Base-by-base conservation (phyloP, 2,797 vertebrate species). In the Lepidocolaptes lacrymiger region DNA sequence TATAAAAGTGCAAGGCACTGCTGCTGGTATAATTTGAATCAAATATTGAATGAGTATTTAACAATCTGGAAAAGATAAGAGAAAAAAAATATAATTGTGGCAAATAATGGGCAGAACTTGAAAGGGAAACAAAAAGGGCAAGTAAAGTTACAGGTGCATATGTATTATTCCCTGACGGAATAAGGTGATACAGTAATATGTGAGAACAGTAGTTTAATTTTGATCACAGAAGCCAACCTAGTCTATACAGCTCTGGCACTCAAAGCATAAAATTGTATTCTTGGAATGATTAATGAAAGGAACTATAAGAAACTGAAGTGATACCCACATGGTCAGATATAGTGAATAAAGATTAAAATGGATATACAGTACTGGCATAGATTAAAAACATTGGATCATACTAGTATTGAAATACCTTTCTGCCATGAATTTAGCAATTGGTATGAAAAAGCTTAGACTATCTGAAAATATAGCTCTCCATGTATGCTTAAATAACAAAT, bases 61-160 rank as follows among this genome's bases (percentile, higher is more conserved):
- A 91, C 51, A 91, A 51, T 58, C 27, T 85, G 78, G 76, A 83
- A 93, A 94, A 92, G 36, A 87, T 58, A 46, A 93, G 34, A 77
- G 43, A 71, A 85, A 73, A 66, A 66, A 92, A 94, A 91, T 89
- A 71, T 41, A 92, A 78, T 80, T 91, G 62, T 49, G 36, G 18
- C 32, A 86, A 66, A 91, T 67, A 93, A 92, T 44, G 14, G 46
- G 24, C 28, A 73, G 55, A 92, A 61, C 54, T 71, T 88, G 48
- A 92, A 96, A 95, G 69, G 48, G 27, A 51, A 89, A 64, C 21
- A 71, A 51, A 89, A 91, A 85, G 58, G 58, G 43, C 48, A 85
- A 91, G 14, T 37, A 32, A 92, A 88, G 55, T 89, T 85, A 56
- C 39, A 66, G 37, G n/a, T 92, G 16, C 21, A 14, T 75, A 49